phyloP scores from a whole-genome alignment of 2,888 invertebrate species.

The Meghimatium bilineatum region DNA sequence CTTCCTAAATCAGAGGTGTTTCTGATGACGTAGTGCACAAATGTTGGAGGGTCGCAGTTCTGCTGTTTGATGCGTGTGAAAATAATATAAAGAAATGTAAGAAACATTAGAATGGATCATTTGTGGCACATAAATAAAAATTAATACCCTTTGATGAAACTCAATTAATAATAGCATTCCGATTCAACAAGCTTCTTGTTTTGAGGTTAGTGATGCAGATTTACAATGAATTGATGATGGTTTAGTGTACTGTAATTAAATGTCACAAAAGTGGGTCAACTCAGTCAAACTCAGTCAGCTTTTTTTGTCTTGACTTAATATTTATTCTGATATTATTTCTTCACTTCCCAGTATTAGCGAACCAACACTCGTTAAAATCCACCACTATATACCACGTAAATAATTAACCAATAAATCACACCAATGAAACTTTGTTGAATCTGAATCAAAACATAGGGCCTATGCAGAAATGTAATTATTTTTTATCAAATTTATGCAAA shows the following conservation, averaged over 20 bases:
- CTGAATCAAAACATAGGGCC: too few relatives aligned
- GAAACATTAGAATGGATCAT: neutral
- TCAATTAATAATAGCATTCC: neutral
- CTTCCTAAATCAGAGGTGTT: constrained; percentile 7
- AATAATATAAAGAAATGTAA: neutral
- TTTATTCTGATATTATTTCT: too few relatives aligned
- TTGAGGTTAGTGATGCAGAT: neutral
- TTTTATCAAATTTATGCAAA: too few relatives aligned
- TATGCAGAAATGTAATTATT: too few relatives aligned
- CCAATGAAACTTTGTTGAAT: too few relatives aligned
- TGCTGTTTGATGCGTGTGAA: neutral
- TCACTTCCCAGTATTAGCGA: too few relatives aligned
- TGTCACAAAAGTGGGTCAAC: constrained; percentile 6
- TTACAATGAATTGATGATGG: neutral
- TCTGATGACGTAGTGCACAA: constrained; percentile 43
- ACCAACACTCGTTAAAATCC: too few relatives aligned
- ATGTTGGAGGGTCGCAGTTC: constrained; percentile 34
- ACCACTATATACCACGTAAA: too few relatives aligned
- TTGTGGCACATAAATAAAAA: neutral
- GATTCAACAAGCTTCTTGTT: neutral
- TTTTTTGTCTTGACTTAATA: too few relatives aligned
- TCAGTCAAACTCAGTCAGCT: too few relatives aligned
- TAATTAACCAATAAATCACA: too few relatives aligned
- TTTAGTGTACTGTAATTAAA: too few relatives aligned
- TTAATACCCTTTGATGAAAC: neutral